phyloP scores from a whole-genome alignment of 2,113 vertebrate species.

The Leptosomus discolor region DNA sequence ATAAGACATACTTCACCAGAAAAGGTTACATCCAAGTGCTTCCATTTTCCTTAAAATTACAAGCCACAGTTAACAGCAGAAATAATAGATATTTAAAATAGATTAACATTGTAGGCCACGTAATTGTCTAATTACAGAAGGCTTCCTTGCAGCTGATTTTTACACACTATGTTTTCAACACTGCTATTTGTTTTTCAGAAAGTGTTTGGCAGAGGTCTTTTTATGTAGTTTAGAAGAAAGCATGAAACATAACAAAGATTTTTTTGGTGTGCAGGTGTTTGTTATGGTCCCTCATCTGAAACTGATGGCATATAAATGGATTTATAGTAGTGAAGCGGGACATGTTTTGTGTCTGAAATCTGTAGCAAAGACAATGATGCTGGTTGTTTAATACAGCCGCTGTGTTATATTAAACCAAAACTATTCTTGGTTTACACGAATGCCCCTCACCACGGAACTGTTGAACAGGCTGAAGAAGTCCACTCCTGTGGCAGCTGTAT shows the following conservation, averaged over 20 bases:
- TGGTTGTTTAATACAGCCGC: background rate
- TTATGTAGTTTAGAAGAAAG: background rate
- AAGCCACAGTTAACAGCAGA: background rate
- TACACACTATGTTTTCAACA: background rate
- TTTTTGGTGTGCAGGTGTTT: background rate
- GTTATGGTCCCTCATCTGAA: background rate
- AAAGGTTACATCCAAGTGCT: background rate
- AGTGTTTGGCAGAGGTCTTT: background rate
- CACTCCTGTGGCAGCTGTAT: background rate
- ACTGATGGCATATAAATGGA: background rate
- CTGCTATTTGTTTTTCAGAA: background rate
- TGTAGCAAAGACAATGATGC: background rate
- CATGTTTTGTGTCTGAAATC: background rate
- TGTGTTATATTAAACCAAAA: background rate
- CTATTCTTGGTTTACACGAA: background rate
- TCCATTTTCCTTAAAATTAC: background rate
- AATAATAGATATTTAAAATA: background rate
- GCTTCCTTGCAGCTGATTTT: background rate
- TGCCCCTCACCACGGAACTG: background rate
- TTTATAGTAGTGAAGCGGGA: background rate
- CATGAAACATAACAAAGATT: background rate
- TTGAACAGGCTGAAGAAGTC: background rate
- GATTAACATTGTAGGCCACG: background rate
- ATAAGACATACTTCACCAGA: background rate
- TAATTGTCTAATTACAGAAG: background rate